These are phyloP conservation scores for Tenebrosternarchus preto DNA, from an alignment of 2,113 vertebrate genomes.

Conservation along the genomic window DNA sequence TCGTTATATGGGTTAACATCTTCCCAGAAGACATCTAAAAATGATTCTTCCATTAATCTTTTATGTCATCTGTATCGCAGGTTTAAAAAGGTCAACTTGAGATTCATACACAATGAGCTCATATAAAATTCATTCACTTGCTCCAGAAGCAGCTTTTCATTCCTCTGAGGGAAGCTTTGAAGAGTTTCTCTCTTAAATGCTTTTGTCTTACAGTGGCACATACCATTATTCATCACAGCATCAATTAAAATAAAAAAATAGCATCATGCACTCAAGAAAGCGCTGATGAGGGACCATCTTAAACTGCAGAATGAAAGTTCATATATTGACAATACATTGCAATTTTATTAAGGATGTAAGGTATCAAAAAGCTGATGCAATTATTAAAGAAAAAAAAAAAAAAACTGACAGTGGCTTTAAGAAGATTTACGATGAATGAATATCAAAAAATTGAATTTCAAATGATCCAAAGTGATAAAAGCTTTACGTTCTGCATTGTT, in stretches of 20 bases:
- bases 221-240: not conserved
- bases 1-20: not conserved
- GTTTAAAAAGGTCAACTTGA: constrained; percentile 43
- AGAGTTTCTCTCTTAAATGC: not conserved
- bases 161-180: constrained; percentile 2
- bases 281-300: no score
- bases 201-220: not conserved
- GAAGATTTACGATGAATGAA: not conserved
- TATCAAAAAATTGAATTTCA: no score
- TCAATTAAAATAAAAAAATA: constrained; percentile 8
- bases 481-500: constrained; percentile 9
- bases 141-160: not conserved
- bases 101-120: constrained; percentile 40
- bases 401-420: not conserved
- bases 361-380: no score
- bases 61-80: constrained; percentile 41
- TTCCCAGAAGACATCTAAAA: constrained; percentile 56
- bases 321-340: no score
- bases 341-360: no score
- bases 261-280: no score
- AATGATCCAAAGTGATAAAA: not conserved
- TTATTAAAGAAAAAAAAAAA: no score
- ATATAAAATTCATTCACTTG: not conserved
- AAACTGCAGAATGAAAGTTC: no score
- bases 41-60: constrained; percentile 57